Base-by-base conservation (phyloP, 2,113 vertebrate species). In the Pachypanchax playfairii region DNA sequence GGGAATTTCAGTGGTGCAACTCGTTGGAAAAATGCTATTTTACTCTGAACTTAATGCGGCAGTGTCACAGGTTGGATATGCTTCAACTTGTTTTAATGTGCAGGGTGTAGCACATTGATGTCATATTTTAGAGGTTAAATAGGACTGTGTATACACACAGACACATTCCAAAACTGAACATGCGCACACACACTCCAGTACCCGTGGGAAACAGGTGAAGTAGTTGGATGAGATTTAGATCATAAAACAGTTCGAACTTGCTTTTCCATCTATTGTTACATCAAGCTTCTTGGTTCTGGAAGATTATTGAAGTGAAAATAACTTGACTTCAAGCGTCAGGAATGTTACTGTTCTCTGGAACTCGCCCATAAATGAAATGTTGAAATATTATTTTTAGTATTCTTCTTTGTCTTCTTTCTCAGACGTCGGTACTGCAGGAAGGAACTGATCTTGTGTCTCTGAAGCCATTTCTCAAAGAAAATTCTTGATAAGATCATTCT, bases 121-220 rank as follows among this genome's bases (percentile, higher is more conserved):
- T 61, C 66, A 59, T 67, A 31, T 52, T 67, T 70, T 64, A 4
- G 33, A 65, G 57, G 63, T 52, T 59, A 61, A 53, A 68, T 65
- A 63, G 18, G n/a, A 38, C 44, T 62, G 49, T 71, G 47, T 59
- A 5, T 48, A 65, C 53, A 73, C 33, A 21, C 53, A 78, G 36
- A 62, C 57, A 20, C 65, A 76, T 81, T 74, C 70, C 64, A 49
- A 42, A 4, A 5, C 20, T 25, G 33, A 31, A 41, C 50, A 3
- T 6, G 22, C 55, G 33, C 29, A 49, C 39, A 60, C 41, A 3
- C 6, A 2, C 54, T n/a, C 11, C n/a, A 4, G 28, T 35, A 55
- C 38, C 62, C 53, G 65, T 87, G 78, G 79, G 79, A 87, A 85
- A 57, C 51, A 15, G 68, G 77, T 58, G 70, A 61, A 48, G 67